Conservation (phyloP, 2,888 invertebrate species). For the Melinopterus prodromus region DNA sequence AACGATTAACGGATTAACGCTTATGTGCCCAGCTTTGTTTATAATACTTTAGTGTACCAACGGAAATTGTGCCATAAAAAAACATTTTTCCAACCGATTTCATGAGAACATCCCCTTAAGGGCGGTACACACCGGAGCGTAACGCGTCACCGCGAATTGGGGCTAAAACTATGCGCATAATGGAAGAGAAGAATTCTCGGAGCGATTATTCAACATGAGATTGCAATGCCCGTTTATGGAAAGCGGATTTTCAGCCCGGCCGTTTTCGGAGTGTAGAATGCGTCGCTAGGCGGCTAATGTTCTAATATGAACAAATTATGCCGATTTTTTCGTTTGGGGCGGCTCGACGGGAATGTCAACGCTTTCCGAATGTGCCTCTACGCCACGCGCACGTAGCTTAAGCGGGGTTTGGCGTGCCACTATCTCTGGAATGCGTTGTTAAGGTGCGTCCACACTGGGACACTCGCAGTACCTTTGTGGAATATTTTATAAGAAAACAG, state of each 20-base stretch:
- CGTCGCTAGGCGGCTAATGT: background rate
- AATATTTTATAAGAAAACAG: too few relatives aligned
- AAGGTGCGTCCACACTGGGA: background rate
- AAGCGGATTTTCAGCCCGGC: background rate
- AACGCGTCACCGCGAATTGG: background rate
- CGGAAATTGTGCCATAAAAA: too few relatives aligned
- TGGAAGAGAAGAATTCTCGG: background rate
- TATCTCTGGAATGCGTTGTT: background rate
- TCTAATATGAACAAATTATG: background rate
- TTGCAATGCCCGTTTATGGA: background rate
- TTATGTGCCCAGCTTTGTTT: too few relatives aligned
- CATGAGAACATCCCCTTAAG: too few relatives aligned
- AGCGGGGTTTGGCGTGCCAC: background rate
- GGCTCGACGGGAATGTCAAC: background rate
- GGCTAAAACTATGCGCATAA: background rate
- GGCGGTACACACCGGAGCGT: background rate
- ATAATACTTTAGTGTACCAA: too few relatives aligned
- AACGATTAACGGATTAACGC: too few relatives aligned
- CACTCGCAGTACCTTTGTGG: too few relatives aligned
- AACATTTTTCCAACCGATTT: too few relatives aligned
- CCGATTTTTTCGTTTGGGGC: constrained; percentile 4
- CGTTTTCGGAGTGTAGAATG: background rate
- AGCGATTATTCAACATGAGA: background rate
- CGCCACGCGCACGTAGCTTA: background rate
- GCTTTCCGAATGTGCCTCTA: background rate